Conservation (phyloP, 2,888 invertebrate genomes). For the Coelogynopora nodosa region DNA sequence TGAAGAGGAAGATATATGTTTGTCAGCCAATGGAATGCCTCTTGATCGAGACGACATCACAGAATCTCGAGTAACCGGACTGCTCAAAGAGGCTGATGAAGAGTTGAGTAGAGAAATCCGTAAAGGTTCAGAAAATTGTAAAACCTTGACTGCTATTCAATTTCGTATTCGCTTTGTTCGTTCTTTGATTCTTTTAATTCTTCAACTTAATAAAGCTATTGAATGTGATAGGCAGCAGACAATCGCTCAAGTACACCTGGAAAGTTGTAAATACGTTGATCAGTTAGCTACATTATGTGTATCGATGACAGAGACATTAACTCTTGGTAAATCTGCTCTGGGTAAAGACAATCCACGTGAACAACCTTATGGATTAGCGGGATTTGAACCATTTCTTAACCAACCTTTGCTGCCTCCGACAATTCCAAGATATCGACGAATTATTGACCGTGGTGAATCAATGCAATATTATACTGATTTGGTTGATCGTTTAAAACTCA, state of each 20-base stretch:
- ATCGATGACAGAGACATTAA: conserved; percentile 14
- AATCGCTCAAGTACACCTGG: background rate
- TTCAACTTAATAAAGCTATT: background rate
- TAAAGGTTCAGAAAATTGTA: background rate
- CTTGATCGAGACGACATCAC: conserved; percentile 71
- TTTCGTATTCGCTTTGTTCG: conserved; percentile 26
- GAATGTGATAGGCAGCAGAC: background rate
- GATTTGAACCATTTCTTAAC: conserved; percentile 92
- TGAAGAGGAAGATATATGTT: conserved; percentile 84
- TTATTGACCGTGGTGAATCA: conserved; percentile 69
- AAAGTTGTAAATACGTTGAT: conserved; percentile 18
- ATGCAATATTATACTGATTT: conserved; percentile 77
- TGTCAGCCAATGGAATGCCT: conserved; percentile 81
- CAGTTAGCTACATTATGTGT: background rate
- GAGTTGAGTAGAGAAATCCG: conserved; percentile 65
- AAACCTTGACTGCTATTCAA: background rate
- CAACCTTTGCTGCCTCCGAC: conserved; percentile 92
- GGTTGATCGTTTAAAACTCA: conserved; percentile 50
- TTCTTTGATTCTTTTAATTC: background rate
- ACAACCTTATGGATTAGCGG: conserved; percentile 64
- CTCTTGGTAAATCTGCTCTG: conserved; percentile 36
- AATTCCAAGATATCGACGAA: conserved; percentile 90
- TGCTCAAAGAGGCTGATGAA: conserved; percentile 85
- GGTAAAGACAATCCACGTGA: conserved; percentile 36
- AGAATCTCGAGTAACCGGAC: conserved; percentile 74